These are phyloP conservation scores for Holacanthella duospinosa DNA, from an alignment of 2,888 invertebrate genomes.

Conservation along the genomic window DNA sequence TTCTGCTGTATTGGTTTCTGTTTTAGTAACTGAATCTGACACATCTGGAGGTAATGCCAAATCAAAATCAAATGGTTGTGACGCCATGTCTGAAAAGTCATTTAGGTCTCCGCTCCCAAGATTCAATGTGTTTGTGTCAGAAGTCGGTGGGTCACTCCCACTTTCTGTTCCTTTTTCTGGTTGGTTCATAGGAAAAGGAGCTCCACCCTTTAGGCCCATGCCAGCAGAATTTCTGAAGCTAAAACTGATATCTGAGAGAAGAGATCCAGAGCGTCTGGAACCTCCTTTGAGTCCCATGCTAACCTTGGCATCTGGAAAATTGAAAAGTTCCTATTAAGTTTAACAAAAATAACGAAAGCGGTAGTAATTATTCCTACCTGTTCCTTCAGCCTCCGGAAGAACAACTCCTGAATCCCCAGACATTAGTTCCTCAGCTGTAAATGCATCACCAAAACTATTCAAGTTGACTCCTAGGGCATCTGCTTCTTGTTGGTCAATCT, in stretches of 20 bases:
- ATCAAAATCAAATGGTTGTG: not conserved
- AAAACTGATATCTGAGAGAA: not conserved
- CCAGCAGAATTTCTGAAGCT: not conserved
- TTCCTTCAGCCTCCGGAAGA: conserved; percentile 7
- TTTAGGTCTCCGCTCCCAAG: not conserved
- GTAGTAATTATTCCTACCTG: conserved; percentile 13
- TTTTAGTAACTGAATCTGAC: not conserved
- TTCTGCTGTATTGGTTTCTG: no score
- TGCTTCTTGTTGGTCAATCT: conserved; percentile 38
- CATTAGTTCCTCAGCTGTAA: conserved; percentile 8
- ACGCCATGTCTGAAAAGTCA: not conserved
- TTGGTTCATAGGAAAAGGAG: not conserved
- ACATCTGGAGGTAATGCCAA: no score
- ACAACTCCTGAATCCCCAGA: not conserved
- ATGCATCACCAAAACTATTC: conserved; percentile 16
- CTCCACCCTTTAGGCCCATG: not conserved
- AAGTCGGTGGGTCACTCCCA: not conserved
- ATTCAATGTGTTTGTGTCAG: not conserved
- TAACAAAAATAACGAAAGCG: not conserved
- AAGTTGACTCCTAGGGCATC: conserved; percentile 12
- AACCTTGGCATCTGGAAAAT: not conserved
- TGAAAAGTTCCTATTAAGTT: not conserved
- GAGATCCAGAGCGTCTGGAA: not conserved
- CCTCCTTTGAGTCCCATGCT: conserved; percentile 48
- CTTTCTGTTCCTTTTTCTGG: not conserved